Evolutionary conservation across 37 sponge, comb jelly and placozoan genomes (phyloP).

Genomic region (Petrosia ficiformis): DNA sequence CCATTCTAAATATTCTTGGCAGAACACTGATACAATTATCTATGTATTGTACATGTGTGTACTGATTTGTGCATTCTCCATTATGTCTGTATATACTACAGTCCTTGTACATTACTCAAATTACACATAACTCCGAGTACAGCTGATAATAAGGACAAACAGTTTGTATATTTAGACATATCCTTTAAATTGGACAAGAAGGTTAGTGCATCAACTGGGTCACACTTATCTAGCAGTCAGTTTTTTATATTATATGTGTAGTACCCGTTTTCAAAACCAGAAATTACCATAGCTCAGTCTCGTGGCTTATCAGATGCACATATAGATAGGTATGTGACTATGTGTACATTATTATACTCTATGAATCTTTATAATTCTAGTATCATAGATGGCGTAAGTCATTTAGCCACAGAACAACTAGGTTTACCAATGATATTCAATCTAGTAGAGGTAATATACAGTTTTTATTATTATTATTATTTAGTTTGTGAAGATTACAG

Average conservation of each 20-base stretch:
- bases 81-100: too few relatives aligned
- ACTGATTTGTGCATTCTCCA: too few relatives aligned
- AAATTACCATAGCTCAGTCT: slow-evolving; percentile 9
- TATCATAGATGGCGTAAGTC: slow-evolving; percentile 15
- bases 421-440: slow-evolving; percentile 54
- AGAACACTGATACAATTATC: too few relatives aligned
- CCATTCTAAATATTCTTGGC: too few relatives aligned
- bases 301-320: slow-evolving; percentile 66
- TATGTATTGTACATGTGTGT: too few relatives aligned
- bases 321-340: slow-evolving; percentile 24
- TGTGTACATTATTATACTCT: neutral
- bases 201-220: slow-evolving; percentile 3
- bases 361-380: slow-evolving; percentile 3
- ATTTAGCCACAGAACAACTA: slow-evolving; percentile 1
- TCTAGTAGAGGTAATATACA: slow-evolving; percentile 35
- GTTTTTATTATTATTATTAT: too few relatives aligned
- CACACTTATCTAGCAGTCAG: neutral
- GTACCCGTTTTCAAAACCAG: slow-evolving; percentile 38
- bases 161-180: slow-evolving; percentile 64
- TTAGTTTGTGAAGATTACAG: too few relatives aligned
- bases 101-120: slow-evolving; percentile 7
- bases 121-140: slow-evolving; percentile 67
- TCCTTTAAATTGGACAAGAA: neutral
- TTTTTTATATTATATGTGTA: neutral
- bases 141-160: slow-evolving; percentile 47